A percentile compares a stretch with the other conserved stretches of the same genome.
These are phyloP conservation scores for Cariama cristata DNA, from an alignment of 2,113 vertebrate species.

Conservation along the genomic window DNA sequence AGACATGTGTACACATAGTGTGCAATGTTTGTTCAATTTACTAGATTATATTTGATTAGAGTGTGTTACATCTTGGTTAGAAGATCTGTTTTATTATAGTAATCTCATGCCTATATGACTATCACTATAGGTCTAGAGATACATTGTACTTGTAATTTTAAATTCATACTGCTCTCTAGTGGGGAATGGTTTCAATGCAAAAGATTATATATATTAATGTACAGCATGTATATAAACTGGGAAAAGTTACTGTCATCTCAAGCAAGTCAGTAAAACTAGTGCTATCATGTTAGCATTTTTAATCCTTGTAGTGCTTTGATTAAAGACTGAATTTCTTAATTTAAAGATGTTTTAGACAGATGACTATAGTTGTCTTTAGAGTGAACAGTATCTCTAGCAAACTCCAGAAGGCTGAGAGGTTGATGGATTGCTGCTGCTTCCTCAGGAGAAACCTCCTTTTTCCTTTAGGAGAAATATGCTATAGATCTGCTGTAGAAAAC, in stretches of 20 bases:
- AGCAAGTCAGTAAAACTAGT: neutral
- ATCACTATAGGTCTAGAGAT: neutral
- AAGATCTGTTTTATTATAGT: neutral
- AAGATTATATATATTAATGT: neutral
- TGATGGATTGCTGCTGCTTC: neutral
- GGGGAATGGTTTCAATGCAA: conserved; percentile 70
- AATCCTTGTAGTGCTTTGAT: neutral
- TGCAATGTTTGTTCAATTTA: neutral
- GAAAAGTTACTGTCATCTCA: neutral
- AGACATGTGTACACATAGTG: neutral
- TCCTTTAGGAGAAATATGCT: neutral
- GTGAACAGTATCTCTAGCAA: neutral
- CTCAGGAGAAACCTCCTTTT: neutral
- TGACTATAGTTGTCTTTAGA: neutral
- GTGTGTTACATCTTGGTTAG: neutral
- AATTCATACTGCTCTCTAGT: conserved; percentile 83
- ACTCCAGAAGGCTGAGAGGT: neutral
- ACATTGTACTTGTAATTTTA: conserved; percentile 63
- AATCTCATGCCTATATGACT: neutral
- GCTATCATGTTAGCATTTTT: neutral
- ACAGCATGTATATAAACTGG: neutral
- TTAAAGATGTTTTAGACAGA: neutral
- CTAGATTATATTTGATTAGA: neutral
- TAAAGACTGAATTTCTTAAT: neutral
- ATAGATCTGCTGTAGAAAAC: neutral